Base-by-base conservation (phyloP, 2,797 vertebrate genomes). In the Sebastolobus alascanus region DNA sequence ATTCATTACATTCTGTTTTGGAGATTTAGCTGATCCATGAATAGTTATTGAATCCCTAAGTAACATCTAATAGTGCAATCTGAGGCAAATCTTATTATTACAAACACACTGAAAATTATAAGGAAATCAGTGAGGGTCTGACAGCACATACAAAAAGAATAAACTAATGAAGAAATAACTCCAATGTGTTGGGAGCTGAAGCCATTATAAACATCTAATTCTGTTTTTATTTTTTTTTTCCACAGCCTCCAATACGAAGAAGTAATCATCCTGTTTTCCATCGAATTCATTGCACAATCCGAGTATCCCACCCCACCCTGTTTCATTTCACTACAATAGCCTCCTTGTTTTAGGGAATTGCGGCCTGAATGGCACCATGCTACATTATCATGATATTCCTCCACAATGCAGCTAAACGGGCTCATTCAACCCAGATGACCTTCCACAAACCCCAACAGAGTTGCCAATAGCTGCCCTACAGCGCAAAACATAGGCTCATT, bases 361-460 rank as follows among this genome's bases (percentile, higher is more conserved):
- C 37, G 79, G 91, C 89, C 90, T 93, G 91, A 93, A 93, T 92
- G 92, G 90, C 92, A 94, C 94, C 91, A 91, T 87, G 92, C 87
- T 89, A 90, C 90, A 91, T 92, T 93, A 93, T 92, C 93, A 90
- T 94, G 93, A 95, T 95, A 94, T 93, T 94, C 88, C 85, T 90
- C 80, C 89, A 93, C 92, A 92, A 83, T 89, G 84, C 89, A 87
- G 90, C 92, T 90, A 87, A 94, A 93, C 79, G 77, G 91, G 87
- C 93, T 93, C 93, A 89, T 90, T 95, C 92, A 94, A 93, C 90
- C 92, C 90, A 87, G 84, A 88, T 91, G 93, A 95, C 93, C 94
- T 92, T 87, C 88, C 46, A 63, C 92, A 95, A 94, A 92, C 88
- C 93, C 92, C 93, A 84, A 85, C 90, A 92, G 94, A 91, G 83